Evolutionary conservation across 2,797 vertebrate genomes (phyloP), one percentile per base, ranked within the genome.

Genomic region (Mionectes olivaceus): DNA sequence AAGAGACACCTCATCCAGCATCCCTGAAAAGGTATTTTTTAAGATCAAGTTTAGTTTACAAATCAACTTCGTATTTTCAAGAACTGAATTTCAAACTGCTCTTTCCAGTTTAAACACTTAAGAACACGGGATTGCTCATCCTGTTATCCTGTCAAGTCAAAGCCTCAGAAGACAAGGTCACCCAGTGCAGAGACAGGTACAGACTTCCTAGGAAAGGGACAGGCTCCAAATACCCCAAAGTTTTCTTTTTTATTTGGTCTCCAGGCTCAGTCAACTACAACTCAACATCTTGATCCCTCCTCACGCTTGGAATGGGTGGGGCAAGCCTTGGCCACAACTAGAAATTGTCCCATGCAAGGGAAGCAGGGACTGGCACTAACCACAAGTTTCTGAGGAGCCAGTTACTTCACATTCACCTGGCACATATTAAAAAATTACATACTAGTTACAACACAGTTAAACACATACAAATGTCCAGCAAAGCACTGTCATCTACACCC

Each of bases 161-260:
- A 93, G 63, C 60, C 63, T 77, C 56, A 46, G 46, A 83, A 71
- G 39, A 87, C 79, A 89, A 92, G 75, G 89, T 89, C 70, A 67
- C 6, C 11, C 52, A 46, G 41, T 11, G 10, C 49, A 92, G 47
- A 85, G 68, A 47, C 37, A 83, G 23, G n/a, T n/a, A 86, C 33
- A 84, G 19, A 46, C 28, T 77, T 90, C 67, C 37, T 33, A 75
- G 33, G 30, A 88, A 67, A 39, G 10, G 8, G 37, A 19, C 33
- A 69, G 2, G 4, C 12, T 55, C 30, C 52, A 83, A 65, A 39
- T 57, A 68, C 10, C 43, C 27, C 16, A 5, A 47, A 74, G 39
- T 89, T 55, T 47, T 65, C 32, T 27, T 76, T 74, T 63, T 65
- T 1, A 44, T 49, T 75, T 83, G 23, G 27, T 87, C 39, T 91